Base-by-base conservation (phyloP, 2,113 vertebrate genomes). In the Oncorhynchus kisutch region DNA sequence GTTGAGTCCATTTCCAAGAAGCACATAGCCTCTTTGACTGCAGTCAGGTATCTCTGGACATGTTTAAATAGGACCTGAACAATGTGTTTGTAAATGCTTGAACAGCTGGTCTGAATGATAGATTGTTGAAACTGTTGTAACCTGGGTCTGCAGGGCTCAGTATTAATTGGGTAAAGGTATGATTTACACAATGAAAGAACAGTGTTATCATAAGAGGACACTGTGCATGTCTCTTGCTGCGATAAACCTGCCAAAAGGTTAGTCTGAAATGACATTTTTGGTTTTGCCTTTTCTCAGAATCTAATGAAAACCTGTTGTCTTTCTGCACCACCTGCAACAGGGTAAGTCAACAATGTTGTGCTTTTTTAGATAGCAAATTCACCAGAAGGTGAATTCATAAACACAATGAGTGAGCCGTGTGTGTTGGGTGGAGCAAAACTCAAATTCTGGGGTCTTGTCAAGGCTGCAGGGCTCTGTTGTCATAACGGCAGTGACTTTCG, bases 401-500 rank as follows among this genome's bases (percentile, higher is more conserved):
- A 62, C 13, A 57, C 54, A 20, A 20, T 24, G 45, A 27, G 62
- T 51, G 29, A 16, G 3, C 54, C 48, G n/a, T 59, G 9, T 34
- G 31, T 12, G 13, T 51, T 27, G 11, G n/a, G 65, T 67, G 65
- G 8, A 70, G n/a, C 45, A 39, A 39, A 9, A 49, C 45, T 9
- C 1, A 22, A 49, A 8, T 12, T 48, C 12, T 24, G 11, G 3
- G 7, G 6, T 22, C n/a, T 62, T 54, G 20, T 29, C 65, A 67
- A 14, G 24, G 22, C 13, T 7, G 66, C 76, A 57, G 81, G 84
- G 65, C 65, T 48, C 72, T 62, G 60, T 76, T 67, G 67, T 64
- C 73, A 79, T 31, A 76, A 39, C 77, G 73, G 69, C 62, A 27
- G 64, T 75, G 86, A 79, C 65, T 78, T 71, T 67, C 73, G 76